phyloP scores from a whole-genome alignment of 64 coral and sea anemone genomes.

The Orbicella faveolata region DNA sequence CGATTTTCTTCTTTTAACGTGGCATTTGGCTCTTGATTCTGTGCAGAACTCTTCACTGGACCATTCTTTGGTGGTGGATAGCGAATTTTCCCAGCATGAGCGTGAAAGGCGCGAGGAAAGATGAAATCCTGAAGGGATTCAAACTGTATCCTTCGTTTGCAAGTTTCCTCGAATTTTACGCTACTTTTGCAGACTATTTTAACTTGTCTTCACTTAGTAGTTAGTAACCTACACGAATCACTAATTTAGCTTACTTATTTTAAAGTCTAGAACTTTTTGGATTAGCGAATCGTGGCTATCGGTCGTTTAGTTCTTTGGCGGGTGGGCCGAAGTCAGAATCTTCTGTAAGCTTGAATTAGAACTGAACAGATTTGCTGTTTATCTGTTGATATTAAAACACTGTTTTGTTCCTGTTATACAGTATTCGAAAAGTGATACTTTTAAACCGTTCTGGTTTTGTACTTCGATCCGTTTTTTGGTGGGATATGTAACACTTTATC shows the following conservation, averaged over 20 bases:
- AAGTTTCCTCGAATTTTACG: not conserved
- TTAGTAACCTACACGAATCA: not conserved
- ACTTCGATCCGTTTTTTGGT: not conserved
- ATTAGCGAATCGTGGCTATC: not conserved
- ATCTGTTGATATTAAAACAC: not conserved
- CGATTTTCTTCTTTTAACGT: not conserved
- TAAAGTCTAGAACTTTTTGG: not conserved
- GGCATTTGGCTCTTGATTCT: not conserved
- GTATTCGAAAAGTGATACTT: not conserved
- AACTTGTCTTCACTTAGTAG: not conserved
- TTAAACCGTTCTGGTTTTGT: not conserved
- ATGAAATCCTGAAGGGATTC: constrained; percentile 54
- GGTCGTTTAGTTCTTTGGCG: not conserved
- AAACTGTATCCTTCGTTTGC: constrained; percentile 59
- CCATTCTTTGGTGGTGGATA: not conserved
- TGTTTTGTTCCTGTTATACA: not conserved
- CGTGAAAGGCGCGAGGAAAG: not conserved
- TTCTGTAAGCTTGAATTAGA: not conserved
- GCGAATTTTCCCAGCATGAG: constrained; percentile 8
- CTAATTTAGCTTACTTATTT: not conserved
- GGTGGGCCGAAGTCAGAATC: not conserved
- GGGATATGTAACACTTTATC: not conserved
- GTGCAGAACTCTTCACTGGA: not conserved
- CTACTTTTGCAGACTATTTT: not conserved
- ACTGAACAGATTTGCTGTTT: not conserved